These are phyloP conservation scores for Polyploca ridens DNA, from an alignment of 2,888 invertebrate genomes.

Conservation along the genomic window DNA sequence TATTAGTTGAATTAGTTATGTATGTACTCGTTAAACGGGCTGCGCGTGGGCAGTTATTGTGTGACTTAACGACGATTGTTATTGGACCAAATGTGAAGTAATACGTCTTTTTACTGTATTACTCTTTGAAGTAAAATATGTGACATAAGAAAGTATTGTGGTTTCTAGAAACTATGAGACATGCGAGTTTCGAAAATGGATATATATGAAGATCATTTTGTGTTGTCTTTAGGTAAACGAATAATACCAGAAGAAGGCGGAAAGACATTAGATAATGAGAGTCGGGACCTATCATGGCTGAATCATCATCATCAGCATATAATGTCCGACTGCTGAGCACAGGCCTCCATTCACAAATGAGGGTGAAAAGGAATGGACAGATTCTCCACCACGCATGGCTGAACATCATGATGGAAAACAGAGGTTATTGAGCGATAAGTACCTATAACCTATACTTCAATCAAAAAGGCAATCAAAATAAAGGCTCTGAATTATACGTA, in stretches of 20 bases:
- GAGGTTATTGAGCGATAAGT: too few relatives aligned
- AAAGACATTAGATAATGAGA: too few relatives aligned
- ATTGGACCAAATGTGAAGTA: constrained; percentile 5
- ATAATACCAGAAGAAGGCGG: neutral
- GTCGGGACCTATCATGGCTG: neutral
- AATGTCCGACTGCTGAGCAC: too few relatives aligned
- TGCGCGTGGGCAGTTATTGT: constrained; percentile 14
- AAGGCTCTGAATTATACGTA: too few relatives aligned
- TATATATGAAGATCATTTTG: neutral
- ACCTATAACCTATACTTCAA: too few relatives aligned
- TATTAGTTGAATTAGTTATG: constrained; percentile 21
- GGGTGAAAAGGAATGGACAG: too few relatives aligned
- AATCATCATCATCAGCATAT: too few relatives aligned
- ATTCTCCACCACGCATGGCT: too few relatives aligned
- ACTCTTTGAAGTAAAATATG: neutral
- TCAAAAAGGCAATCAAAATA: too few relatives aligned
- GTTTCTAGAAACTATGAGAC: neutral
- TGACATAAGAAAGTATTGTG: constrained; percentile 1
- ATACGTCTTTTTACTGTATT: neutral
- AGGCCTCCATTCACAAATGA: too few relatives aligned
- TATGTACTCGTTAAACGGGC: constrained; percentile 8
- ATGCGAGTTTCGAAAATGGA: constrained; percentile 1
- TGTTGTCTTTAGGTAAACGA: too few relatives aligned
- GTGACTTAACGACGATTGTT: constrained; percentile 5
- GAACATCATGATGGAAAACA: too few relatives aligned